phyloP scores from a whole-genome alignment of 2,888 invertebrate genomes.

The Lasioglossum calceatum region DNA sequence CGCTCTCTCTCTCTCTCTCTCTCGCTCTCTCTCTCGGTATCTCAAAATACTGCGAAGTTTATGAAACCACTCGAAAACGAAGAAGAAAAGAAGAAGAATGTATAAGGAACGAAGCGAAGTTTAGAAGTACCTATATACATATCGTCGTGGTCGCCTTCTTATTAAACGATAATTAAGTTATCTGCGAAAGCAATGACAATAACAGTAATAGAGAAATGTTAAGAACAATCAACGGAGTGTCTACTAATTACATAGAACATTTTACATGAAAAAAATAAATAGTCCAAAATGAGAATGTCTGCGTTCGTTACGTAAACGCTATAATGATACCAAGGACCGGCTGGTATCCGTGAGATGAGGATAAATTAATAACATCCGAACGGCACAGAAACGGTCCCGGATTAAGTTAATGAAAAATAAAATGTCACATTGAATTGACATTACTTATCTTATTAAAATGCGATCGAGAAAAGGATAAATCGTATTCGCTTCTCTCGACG shows the following conservation, averaged over 20 bases:
- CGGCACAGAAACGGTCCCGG: conserved; percentile 44
- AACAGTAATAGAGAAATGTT: conserved; percentile 64
- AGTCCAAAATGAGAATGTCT: conserved; percentile 63
- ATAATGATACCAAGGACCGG: conserved; percentile 46
- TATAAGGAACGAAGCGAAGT: conserved; percentile 26
- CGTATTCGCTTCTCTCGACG: conserved; percentile 69
- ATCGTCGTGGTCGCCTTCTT: conserved; percentile 22
- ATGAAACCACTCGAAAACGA: conserved; percentile 35
- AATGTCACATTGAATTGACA: conserved; percentile 44
- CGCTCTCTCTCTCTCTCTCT: conserved; percentile 2
- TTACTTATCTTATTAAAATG: conserved; percentile 63
- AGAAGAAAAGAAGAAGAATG: conserved; percentile 29
- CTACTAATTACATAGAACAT: conserved; percentile 69
- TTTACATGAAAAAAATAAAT: conserved; percentile 73
- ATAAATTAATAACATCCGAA: conserved; percentile 35
- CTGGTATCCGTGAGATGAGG: conserved; percentile 35
- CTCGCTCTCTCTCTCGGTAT: conserved; percentile 32
- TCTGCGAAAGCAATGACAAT: conserved; percentile 56
- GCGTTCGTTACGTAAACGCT: conserved; percentile 54
- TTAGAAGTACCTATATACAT: conserved; percentile 64
- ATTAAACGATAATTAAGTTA: conserved; percentile 61
- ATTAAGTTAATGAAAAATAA: conserved; percentile 46
- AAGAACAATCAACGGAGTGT: conserved; percentile 58
- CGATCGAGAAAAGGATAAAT: conserved; percentile 69
- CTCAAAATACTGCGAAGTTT: conserved; percentile 60